Evolutionary conservation across 2,888 invertebrate species (phyloP), one percentile per base, ranked within the genome.

Genomic region (Lucinisca nassula): DNA sequence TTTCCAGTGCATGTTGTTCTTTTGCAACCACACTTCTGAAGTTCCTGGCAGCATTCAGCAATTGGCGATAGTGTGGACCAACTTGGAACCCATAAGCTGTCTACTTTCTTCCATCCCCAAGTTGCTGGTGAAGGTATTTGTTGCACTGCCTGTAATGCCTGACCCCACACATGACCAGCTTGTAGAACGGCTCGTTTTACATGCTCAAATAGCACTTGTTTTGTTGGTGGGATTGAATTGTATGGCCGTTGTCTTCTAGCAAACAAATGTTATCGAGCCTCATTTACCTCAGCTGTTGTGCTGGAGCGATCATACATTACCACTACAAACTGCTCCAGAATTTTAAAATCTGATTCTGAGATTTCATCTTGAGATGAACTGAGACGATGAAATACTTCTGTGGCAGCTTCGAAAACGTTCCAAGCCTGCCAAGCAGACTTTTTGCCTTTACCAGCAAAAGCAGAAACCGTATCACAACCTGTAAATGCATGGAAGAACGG

Each of bases 401-500:
- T 76, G 70, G 51, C 79, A 8, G 90, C 91, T 40, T 32, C 51
- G 77, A 32, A 88, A 0, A 87, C 83, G 84, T 86, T 58, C 90
- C 88, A 90, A 24, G 85, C 82, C 40, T 92, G 84, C 89, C 87
- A 92, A 58, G 90, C 90, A 4, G 80, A 76, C 55, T 85, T 85
- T 74, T 91, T 88, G 24, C 84, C 88, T 81, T 91, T 90, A 4
- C 91, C 87, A 21, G 61, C 30, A 77, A 91, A 92, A 8, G 81
- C 80, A 17, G 83, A 90, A 1, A 87, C 85, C 8, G 84, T 70
- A 84, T 92, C 90, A 61, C 88, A 92, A 4, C 91, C 92, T 49
- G 90, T 91, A 70, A 92, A 91, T 0, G 89, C 85, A 79, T 90
- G 90, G 72, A 91, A 91, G 74, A 80, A 88, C 3, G 77, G 81